Percentiles rank a stretch among this genome's conserved stretches.
Conservation (phyloP, 2,113 vertebrate genomes). For the Serinus canaria region DNA sequence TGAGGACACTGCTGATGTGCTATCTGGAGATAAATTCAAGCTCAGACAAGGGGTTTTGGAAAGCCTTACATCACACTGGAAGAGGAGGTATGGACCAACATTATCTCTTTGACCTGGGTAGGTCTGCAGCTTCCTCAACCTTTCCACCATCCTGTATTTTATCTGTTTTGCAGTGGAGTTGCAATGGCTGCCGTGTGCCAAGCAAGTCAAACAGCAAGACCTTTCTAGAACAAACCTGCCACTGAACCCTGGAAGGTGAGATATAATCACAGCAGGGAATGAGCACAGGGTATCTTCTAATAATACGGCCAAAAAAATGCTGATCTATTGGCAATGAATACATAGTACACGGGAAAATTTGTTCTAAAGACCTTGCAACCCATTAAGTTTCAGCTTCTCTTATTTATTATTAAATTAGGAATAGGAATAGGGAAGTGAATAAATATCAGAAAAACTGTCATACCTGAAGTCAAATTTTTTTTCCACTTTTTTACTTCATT, state of each 20-base stretch:
- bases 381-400: neutral
- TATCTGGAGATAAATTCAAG: neutral
- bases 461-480: conserved; percentile 57
- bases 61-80: neutral
- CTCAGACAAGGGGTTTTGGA: neutral
- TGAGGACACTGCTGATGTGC: neutral
- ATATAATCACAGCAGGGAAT: neutral
- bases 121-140: neutral
- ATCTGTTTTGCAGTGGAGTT: neutral
- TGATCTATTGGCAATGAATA: neutral
- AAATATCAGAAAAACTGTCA: neutral
- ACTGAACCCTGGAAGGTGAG: neutral
- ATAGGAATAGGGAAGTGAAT: neutral
- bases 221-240: neutral
- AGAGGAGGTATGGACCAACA: neutral
- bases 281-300: neutral
- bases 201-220: neutral
- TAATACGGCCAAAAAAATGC: neutral
- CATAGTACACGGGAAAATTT: neutral
- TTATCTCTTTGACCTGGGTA: neutral
- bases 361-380: neutral
- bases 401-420: neutral
- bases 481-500: neutral
- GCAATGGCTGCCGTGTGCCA: neutral
- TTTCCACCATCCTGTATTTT: neutral